These are phyloP conservation scores for Eristalis tenax DNA, from an alignment of 2,888 invertebrate genomes.

Conservation along the genomic window DNA sequence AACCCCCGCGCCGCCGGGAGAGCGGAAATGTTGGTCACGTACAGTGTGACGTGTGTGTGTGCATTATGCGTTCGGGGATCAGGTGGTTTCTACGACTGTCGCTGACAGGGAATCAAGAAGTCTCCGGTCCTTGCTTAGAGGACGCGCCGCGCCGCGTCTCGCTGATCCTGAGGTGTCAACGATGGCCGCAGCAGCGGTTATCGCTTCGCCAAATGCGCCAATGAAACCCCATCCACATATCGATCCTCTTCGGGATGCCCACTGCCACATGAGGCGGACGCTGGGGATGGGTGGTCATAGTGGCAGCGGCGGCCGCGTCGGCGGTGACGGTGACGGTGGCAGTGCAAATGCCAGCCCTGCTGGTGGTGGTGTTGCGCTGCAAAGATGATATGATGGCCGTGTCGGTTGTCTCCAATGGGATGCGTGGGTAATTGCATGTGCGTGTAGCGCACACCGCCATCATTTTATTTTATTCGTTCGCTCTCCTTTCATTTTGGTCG, in stretches of 20 bases:
- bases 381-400: slow-evolving; percentile 47
- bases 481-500: slow-evolving; percentile 64
- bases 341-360: too few species aligned
- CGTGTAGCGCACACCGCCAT: slow-evolving; percentile 71
- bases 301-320: not conserved
- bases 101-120: slow-evolving; percentile 62
- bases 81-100: slow-evolving; percentile 66
- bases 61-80: slow-evolving; percentile 64
- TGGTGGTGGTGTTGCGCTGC: slow-evolving; percentile 21
- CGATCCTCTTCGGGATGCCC: not conserved
- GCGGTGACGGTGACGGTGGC: not conserved
- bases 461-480: slow-evolving; percentile 70
- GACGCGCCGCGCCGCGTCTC: not conserved
- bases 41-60: slow-evolving; percentile 37
- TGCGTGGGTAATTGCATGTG: slow-evolving; percentile 72
- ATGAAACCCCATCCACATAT: not conserved
- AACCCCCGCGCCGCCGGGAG: slow-evolving; percentile 15
- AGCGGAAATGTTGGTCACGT: slow-evolving; percentile 62
- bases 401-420: slow-evolving; percentile 65
- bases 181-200: slow-evolving; percentile 20
- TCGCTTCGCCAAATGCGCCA: not conserved
- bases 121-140: not conserved
- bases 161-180: slow-evolving; percentile 3
- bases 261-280: not conserved
- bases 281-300: not conserved